A percentile compares a stretch with the other conserved stretches of the same genome.
Conservation (phyloP, 2,113 vertebrate genomes). For the Typhlomys cinereus region DNA sequence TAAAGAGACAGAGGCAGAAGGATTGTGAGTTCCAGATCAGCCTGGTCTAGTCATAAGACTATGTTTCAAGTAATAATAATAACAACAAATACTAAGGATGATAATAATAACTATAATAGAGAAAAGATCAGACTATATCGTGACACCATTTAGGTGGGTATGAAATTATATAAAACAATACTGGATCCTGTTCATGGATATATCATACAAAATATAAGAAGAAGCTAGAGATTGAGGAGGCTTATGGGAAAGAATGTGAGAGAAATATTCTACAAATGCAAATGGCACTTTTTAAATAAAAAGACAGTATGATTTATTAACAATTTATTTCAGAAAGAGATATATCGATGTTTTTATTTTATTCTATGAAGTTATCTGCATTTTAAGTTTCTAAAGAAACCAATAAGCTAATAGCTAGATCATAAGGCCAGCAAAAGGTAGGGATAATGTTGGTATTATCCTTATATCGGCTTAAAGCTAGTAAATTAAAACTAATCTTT, state of each 20-base stretch:
- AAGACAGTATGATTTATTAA: conserved; percentile 28
- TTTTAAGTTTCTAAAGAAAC: conserved; percentile 43
- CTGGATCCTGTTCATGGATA: not conserved
- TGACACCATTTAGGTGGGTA: not conserved
- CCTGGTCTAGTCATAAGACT: not conserved
- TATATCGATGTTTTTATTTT: conserved; percentile 22
- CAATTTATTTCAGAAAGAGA: conserved; percentile 5
- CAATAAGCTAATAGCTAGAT: not conserved
- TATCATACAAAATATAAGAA: not conserved
- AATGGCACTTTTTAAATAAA: conserved; percentile 40
- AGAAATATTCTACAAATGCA: not conserved
- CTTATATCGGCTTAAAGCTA: conserved; percentile 19
- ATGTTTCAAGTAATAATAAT: not conserved
- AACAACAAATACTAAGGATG: not conserved
- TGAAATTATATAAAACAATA: not conserved
- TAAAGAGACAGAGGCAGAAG: not conserved
- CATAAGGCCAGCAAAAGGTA: not conserved
- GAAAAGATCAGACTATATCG: not conserved
- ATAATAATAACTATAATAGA: not conserved
- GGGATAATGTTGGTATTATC: not conserved
- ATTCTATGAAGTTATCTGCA: not conserved
- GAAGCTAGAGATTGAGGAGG: not conserved
- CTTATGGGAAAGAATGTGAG: not conserved
- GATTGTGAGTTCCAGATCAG: not conserved
- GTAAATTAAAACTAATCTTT: not conserved